phyloP scores from a whole-genome alignment of 2,888 invertebrate genomes.

The Trachelus tabidus region DNA sequence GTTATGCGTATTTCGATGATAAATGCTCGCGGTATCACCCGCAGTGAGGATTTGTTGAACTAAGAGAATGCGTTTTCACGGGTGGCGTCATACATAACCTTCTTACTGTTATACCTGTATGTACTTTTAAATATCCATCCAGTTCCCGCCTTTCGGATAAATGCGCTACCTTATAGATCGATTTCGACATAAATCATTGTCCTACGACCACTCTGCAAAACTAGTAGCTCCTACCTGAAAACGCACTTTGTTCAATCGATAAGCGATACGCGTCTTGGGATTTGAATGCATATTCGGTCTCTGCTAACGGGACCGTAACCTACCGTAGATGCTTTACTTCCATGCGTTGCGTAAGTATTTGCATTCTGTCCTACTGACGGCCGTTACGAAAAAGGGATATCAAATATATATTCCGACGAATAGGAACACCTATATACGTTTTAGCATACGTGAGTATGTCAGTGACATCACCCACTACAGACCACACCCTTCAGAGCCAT shows the following conservation, averaged over 20 bases:
- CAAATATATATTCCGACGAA: not conserved
- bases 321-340: not conserved
- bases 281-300: not conserved
- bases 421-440: not conserved
- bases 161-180: not conserved
- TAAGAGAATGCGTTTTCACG: not conserved
- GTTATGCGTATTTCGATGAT: not conserved
- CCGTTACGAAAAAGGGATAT: not conserved
- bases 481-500: not conserved
- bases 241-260: not conserved
- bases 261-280: not conserved
- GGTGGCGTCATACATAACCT: not conserved
- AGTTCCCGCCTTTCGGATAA: not conserved
- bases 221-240: not conserved
- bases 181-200: not conserved
- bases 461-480: not conserved
- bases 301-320: not conserved
- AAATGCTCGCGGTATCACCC: not conserved
- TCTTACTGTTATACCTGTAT: not conserved
- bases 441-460: not conserved
- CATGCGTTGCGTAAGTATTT: conserved; percentile 1
- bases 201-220: not conserved
- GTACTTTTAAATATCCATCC: not conserved
- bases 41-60: not conserved
- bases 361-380: not conserved